A percentile compares a stretch with the other conserved stretches of the same genome.
Evolutionary conservation across 2,113 vertebrate genomes (phyloP).

Genomic region (Jaculus jaculus): DNA sequence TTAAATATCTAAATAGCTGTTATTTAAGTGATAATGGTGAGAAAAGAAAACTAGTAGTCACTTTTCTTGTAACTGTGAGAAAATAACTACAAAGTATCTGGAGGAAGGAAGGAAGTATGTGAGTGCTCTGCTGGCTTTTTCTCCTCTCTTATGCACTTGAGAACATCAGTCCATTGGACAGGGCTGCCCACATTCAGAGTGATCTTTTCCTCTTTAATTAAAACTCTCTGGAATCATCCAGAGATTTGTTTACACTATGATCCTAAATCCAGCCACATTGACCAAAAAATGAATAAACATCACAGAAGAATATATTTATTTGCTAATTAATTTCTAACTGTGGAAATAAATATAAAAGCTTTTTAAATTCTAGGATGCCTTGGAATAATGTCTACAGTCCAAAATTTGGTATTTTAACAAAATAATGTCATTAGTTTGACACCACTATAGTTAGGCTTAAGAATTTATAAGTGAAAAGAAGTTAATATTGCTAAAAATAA

Average conservation of each 20-base stretch:
- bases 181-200: neutral
- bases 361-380: neutral
- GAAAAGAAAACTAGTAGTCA: neutral
- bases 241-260: neutral
- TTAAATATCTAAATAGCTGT: neutral
- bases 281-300: neutral
- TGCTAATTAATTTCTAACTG: neutral
- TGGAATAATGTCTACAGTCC: neutral
- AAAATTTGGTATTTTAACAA: neutral
- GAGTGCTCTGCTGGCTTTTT: neutral
- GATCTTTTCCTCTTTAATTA: neutral
- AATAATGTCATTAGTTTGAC: neutral
- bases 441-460: neutral
- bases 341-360: neutral
- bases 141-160: neutral
- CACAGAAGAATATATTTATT: neutral
- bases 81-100: neutral
- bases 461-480: neutral
- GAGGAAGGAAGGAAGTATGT: accelerated
- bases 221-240: neutral
- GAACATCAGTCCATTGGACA: neutral
- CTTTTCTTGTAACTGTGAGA: neutral
- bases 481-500: neutral
- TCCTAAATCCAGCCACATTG: neutral
- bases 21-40: neutral